Conservation (phyloP, 2,888 invertebrate species). For the Cactoblastis cactorum region DNA sequence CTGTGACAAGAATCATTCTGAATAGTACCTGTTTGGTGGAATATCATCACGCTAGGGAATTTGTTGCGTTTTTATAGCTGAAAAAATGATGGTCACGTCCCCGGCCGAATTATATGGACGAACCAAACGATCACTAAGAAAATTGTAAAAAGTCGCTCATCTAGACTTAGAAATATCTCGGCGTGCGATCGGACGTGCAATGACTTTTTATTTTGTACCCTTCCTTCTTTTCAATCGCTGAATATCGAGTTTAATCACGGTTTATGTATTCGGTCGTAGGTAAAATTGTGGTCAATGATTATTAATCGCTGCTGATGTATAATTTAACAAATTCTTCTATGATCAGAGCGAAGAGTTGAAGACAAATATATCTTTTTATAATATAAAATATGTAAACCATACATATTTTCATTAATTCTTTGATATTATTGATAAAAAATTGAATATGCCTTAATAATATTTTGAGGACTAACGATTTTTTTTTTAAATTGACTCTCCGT, state of each 20-base stretch:
- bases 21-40: constrained; percentile 59
- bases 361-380: too few species aligned
- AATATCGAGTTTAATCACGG: constrained; percentile 58
- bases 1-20: constrained; percentile 39
- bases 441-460: too few species aligned
- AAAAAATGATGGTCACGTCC: constrained; percentile 68
- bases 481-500: too few species aligned
- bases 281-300: constrained; percentile 27
- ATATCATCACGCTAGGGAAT: constrained; percentile 56
- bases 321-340: not conserved
- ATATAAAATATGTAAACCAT: too few species aligned
- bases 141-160: constrained; percentile 62
- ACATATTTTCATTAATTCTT: too few species aligned
- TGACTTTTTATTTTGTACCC: constrained; percentile 56
- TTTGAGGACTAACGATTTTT: too few species aligned
- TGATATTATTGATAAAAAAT: too few species aligned
- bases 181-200: constrained; percentile 40
- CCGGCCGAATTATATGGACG: constrained; percentile 66
- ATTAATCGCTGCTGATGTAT: not conserved
- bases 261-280: constrained; percentile 37
- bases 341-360: too few species aligned
- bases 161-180: constrained; percentile 53
- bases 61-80: constrained; percentile 31
- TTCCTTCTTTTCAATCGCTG: constrained; percentile 55
- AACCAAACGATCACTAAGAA: constrained; percentile 53